Evolutionary conservation across 2,797 vertebrate genomes (phyloP), one percentile per base, ranked within the genome.

Genomic region (Molothrus aeneus): DNA sequence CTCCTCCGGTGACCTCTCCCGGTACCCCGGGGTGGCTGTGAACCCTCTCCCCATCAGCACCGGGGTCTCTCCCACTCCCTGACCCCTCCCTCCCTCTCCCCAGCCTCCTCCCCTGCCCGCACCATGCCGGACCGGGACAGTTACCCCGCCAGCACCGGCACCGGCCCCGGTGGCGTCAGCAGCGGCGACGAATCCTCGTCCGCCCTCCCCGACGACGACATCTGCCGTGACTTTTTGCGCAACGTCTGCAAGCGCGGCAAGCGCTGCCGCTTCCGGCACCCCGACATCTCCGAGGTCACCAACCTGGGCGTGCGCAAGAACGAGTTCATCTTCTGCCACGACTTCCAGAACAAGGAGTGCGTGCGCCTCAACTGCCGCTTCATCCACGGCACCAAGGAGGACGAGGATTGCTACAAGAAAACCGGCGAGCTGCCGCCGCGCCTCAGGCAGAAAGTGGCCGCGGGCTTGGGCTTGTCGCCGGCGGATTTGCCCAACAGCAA

Each of bases 241-340:
- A 99, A 99, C 8, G 99, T 99, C 28, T 99, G 99, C 98, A 99
- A 99, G 91, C 97, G 99, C 15, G 99, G 99, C 11, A 99, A 99
- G 51, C 99, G 99, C 59, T 99, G 99, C 91, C 98, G 99, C 42
- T 99, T 99, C 70, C 98, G 98, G 8, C 99, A 99, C 97, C 99
- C 99, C 5, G 99, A 99, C 97, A 98, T 99, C 66, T 99, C 98
- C 13, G 99, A 99, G 88, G 99, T 99, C 17, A 98, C 99, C 24
- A 99, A 99, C 96, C 95, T 99, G 93, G 99, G 99, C 3, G 99
- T 99, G 71, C 99, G 99, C 95, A 99, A 99, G 97, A 99, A 99
- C 8, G 99, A 99, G 66, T 99, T 99, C 96, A 99, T 99, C 95
- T 99, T 99, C 97, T 99, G 99, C 96, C 99, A 99, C 28, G 99